Evolutionary conservation across 2,888 invertebrate species (phyloP).

Genomic region (Luperina testacea): DNA sequence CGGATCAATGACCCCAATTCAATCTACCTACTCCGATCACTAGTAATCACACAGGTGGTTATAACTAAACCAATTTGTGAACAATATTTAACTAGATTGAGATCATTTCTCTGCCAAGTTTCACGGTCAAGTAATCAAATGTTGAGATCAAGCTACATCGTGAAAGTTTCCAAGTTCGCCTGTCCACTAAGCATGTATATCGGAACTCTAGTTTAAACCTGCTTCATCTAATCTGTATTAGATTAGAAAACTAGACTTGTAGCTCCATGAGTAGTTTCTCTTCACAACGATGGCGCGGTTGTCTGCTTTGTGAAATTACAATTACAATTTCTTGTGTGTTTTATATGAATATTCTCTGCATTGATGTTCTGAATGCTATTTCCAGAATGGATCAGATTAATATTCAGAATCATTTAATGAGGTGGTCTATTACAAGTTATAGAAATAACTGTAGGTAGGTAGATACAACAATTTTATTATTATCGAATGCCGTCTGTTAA

Average conservation of each 20-base stretch:
- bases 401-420: background rate
- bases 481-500: background rate
- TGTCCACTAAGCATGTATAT: constrained; percentile 1
- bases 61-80: constrained; percentile 17
- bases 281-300: constrained; percentile 22
- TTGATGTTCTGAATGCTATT: constrained; percentile 1
- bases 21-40: no score
- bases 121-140: constrained; percentile 32
- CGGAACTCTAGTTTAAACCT: constrained; percentile 29
- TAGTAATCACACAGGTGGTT: no score
- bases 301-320: background rate
- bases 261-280: constrained; percentile 42
- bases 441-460: no score
- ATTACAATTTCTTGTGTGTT: background rate
- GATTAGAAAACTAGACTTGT: constrained; percentile 48
- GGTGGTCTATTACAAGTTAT: background rate
- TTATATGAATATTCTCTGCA: background rate
- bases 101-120: constrained; percentile 29
- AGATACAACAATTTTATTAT: background rate
- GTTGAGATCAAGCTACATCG: constrained; percentile 20
- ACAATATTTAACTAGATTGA: constrained; percentile 12
- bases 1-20: no score
- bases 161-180: constrained; percentile 55
- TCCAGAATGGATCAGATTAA: background rate
- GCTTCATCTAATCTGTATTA: constrained; percentile 39